Evolutionary conservation across 2,113 vertebrate species (phyloP), one percentile per base, ranked within the genome.

Genomic region (Atractosteus spatula): DNA sequence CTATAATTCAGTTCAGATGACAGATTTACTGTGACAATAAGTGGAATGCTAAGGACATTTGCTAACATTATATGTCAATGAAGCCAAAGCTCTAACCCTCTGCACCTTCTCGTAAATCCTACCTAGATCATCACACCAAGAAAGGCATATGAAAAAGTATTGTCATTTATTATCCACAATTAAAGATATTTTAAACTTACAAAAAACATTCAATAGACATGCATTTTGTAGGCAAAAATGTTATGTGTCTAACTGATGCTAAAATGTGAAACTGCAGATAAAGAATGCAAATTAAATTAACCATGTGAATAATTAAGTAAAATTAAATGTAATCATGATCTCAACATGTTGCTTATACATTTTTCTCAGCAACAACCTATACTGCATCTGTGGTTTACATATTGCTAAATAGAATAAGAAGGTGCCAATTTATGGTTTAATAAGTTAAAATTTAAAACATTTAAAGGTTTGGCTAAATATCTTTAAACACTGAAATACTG

Each of bases 21-120:
- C 41, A 70, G 56, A 70, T 70, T 70, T 55, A 55, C 67, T 56
- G 8, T 69, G 16, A 14, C 67, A 55, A 51, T 29, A 41, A 55
- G 47, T 29, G 17, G 54, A 29, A 41, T 7, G 29, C 67, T 55
- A 29, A 55, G 54, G 16, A 61, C 69, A 43, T 61, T 42, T 44
- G 41, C 13, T 45, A 70, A 16, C 55, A 16, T 45, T n/a, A 41
- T 41, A 16, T 61, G 41, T 70, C 69, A 61, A 61, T 62, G 56
- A 45, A 70, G 7, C 16, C 42, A 45, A 10, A 62, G 41, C 43
- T 44, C 17, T 3, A 6, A 10, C 29, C n/a, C 55, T 41, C 6
- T n/a, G 41, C 7, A 41, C 13, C 14, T 16, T 51, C 55, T 69
- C 55, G 41, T 56, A 6, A 14, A 41, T 57, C 4, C 68, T 55